These are phyloP conservation scores for Mylabris phalerata DNA, from an alignment of 1,140 invertebrate species.

Conservation along the genomic window DNA sequence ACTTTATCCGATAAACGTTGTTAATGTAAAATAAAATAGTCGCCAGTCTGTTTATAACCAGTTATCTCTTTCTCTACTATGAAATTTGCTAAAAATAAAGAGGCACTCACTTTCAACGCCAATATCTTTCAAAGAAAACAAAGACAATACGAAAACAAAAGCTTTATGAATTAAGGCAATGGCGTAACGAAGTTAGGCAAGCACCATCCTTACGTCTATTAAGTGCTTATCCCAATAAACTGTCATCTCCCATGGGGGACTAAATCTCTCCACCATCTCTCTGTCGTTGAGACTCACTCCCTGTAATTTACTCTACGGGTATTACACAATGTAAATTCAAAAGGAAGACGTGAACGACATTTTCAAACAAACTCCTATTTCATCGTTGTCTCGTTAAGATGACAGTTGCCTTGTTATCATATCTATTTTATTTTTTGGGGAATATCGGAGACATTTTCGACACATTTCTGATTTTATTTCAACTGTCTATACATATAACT, in stretches of 20 bases:
- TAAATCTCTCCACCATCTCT: conserved; percentile 21
- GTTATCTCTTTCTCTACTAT: neutral
- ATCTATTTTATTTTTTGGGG: too few species aligned
- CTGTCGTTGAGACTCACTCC: conserved; percentile 14
- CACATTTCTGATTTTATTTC: too few species aligned
- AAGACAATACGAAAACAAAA: conserved; percentile 32
- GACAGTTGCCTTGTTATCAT: too few species aligned
- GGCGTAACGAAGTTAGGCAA: conserved; percentile 33
- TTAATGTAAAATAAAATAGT: too few species aligned
- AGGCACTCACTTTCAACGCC: conserved; percentile 27
- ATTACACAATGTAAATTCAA: conserved; percentile 31
- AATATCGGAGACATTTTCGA: too few species aligned
- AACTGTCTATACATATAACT: too few species aligned
- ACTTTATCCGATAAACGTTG: too few species aligned
- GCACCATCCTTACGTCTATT: conserved; percentile 29
- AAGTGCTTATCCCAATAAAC: conserved; percentile 39
- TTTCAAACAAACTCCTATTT: conserved; percentile 9
- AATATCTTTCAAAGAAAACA: conserved; percentile 29
- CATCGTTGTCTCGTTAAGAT: too few species aligned
- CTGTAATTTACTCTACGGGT: conserved; percentile 31
- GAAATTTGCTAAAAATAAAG: conserved; percentile 14
- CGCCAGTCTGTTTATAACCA: too few species aligned
- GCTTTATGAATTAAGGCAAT: conserved; percentile 36
- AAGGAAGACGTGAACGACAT: conserved; percentile 31
- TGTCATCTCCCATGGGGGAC: conserved; percentile 32